Base-by-base conservation (phyloP, 53 echinoderm and acorn worm species). In the Patiria pectinifera region DNA sequence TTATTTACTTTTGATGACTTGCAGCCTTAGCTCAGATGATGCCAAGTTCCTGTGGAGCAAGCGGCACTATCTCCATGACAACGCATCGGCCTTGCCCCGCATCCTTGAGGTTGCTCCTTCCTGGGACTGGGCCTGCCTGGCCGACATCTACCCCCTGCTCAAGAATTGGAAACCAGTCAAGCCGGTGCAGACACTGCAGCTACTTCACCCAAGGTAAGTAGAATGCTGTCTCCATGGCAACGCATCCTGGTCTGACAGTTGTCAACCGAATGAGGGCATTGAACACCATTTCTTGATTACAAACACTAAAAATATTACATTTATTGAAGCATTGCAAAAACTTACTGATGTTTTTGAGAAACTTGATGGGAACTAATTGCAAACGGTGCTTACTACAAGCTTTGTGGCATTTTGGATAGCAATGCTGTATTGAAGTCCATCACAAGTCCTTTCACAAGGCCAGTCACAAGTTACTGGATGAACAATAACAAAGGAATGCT, bases 91-190 rank as follows among this genome's bases (percentile, higher is more conserved):
- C 22, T 82, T 99, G 75, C 94, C 96, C 5, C 85, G 96, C 47
- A 93, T 99, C 58, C 71, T 99, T 3, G 84, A 92, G 66, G 97
- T 96, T 0, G 97, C 97, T 14, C 93, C 96, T 0, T 96, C 92
- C 91, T 99, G 97, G 97, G 99, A 97, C 85, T 99, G 97, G 97
- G 94, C 99, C 0, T 93, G 95, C 48, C 85, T 99, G 45, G 91
- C 95, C 23, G 97, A 97, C 62, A 94, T 99, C 82, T 99, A 99
- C 76, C 94, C 95, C 12, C 83, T 99, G 48, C 75, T 99, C 45
- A 83, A 87, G 78, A 96, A 92, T 83, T 99, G 99, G 99, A 83
- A 93, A 2, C 94, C 99, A 1, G 79, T 97, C 69, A 94, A 94
- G 25, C 96, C 99, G 10, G 84, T 99, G 0, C 92, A 99, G 82